Percentiles rank a stretch among this genome's conserved stretches.
phyloP scores from a whole-genome alignment of 2,797 vertebrate species.

The Tenualosa thibaudeaui region DNA sequence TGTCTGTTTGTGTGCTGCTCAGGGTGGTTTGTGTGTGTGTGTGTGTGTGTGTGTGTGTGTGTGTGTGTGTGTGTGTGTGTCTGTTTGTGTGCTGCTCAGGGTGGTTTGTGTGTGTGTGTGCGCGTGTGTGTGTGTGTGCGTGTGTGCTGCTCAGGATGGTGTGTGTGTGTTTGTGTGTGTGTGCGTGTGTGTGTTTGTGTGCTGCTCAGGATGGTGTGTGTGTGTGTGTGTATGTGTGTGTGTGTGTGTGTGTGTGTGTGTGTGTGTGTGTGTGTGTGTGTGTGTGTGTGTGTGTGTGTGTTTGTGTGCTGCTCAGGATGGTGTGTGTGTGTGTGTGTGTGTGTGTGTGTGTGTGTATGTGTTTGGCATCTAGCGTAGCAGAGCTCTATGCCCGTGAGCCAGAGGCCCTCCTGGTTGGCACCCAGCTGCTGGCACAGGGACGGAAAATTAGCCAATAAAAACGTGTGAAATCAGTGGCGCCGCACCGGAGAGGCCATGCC shows the following conservation, averaged over 20 bases:
- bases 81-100: not conserved
- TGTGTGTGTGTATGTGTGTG: no score
- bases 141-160: not conserved
- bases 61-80: not conserved
- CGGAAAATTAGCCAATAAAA: conserved; percentile 81
- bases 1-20: not conserved
- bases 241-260: not conserved
- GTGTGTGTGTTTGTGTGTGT: conserved; percentile 1
- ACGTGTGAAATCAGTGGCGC: conserved; percentile 77
- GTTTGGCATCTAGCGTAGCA: conserved; percentile 23
- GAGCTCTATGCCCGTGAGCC: conserved; percentile 5
- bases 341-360: not conserved
- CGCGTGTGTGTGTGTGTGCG: not conserved
- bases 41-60: not conserved
- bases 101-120: not conserved
- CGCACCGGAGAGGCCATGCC: conserved; percentile 68
- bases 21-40: not conserved
- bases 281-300: not conserved
- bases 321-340: not conserved
- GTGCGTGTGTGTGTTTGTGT: not conserved
- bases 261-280: conserved; percentile 1
- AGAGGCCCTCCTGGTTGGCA: conserved; percentile 61
- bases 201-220: not conserved
- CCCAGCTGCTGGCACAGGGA: conserved; percentile 73
- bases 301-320: not conserved